A percentile compares a stretch with the other conserved stretches of the same genome.
Evolutionary conservation across 1,140 invertebrate species (phyloP).

Genomic region (Drosophila teissieri): DNA sequence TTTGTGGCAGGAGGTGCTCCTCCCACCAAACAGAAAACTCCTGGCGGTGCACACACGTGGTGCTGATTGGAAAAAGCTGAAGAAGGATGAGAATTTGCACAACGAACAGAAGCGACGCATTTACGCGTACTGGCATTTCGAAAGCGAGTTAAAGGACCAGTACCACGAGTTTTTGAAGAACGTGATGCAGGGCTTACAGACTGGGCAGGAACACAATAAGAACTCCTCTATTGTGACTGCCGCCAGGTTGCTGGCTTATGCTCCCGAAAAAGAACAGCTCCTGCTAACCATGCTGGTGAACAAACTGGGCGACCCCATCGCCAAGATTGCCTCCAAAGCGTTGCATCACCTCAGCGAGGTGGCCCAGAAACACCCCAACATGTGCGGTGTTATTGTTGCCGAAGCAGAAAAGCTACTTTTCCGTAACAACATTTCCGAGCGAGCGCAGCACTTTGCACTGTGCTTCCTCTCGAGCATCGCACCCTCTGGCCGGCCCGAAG

Average conservation of each 20-base stretch:
- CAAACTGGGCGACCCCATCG: slow-evolving; percentile 96
- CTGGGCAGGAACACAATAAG: slow-evolving; percentile 89
- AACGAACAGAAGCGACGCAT: slow-evolving; percentile 84
- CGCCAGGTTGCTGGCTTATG: slow-evolving; percentile 91
- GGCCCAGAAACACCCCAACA: slow-evolving; percentile 94
- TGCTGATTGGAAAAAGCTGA: slow-evolving; percentile 81
- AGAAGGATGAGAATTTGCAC: slow-evolving; percentile 57
- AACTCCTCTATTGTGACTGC: slow-evolving; percentile 92
- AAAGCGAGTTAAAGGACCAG: slow-evolving; percentile 89
- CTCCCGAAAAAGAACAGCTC: slow-evolving; percentile 95
- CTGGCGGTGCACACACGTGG: slow-evolving; percentile 88
- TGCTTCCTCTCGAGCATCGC: slow-evolving; percentile 93
- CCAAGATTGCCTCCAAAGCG: slow-evolving; percentile 94
- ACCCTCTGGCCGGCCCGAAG: slow-evolving; percentile 88
- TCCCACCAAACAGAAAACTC: slow-evolving; percentile 89
- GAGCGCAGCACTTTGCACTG: slow-evolving; percentile 96
- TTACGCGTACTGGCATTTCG: slow-evolving; percentile 88
- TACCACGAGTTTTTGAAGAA: slow-evolving; percentile 86
- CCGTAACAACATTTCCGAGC: slow-evolving; percentile 91
- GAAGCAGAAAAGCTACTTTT: slow-evolving; percentile 97
- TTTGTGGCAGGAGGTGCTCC: slow-evolving; percentile 89
- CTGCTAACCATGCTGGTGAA: slow-evolving; percentile 94
- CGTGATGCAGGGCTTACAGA: slow-evolving; percentile 77
- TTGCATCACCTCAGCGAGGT: slow-evolving; percentile 94
- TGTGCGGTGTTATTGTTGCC: slow-evolving; percentile 94